These are phyloP conservation scores for Oryzias celebensis DNA, from an alignment of 2,113 vertebrate genomes.

Conservation along the genomic window DNA sequence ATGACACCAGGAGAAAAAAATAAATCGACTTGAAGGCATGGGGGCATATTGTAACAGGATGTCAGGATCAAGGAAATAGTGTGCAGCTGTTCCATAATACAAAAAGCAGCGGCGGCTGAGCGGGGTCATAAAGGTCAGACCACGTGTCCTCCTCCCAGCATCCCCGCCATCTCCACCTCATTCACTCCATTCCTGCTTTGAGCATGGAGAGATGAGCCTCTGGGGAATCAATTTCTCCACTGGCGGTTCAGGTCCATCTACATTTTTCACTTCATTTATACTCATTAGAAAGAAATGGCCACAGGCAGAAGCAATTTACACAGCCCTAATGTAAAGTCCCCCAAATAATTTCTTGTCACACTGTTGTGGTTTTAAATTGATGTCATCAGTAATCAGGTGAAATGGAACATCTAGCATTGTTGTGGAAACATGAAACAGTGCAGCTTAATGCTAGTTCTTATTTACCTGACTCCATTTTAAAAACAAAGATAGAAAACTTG, in stretches of 20 bases:
- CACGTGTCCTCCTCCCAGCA: conserved; percentile 8
- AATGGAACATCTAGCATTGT: conserved; percentile 31
- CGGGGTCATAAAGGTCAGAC: conserved; percentile 18
- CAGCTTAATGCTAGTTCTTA: no score
- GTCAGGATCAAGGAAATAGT: conserved; percentile 12
- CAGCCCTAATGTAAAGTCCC: conserved; percentile 60
- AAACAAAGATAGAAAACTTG: no score
- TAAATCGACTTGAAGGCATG: conserved; percentile 14
- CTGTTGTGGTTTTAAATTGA: conserved; percentile 60
- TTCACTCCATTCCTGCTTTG: conserved; percentile 43
- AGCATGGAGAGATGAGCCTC: conserved; percentile 43
- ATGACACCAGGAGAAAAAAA: conserved; percentile 1
- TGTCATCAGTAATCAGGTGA: conserved; percentile 43
- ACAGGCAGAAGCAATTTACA: conserved; percentile 58
- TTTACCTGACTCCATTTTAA: no score
- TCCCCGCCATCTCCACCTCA: conserved; percentile 20
- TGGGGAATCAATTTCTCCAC: conserved; percentile 64
- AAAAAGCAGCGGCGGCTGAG: conserved; percentile 12
- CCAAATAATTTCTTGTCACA: conserved; percentile 59
- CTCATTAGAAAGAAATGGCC: conserved; percentile 67
- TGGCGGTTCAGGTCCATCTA: conserved; percentile 49
- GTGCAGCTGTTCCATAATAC: conserved; percentile 20
- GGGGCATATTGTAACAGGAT: conserved; percentile 9
- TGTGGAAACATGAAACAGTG: conserved; percentile 27
- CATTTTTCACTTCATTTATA: conserved; percentile 73